Evolutionary conservation across 2,113 vertebrate genomes (phyloP).

Genomic region (Capricornis sumatraensis): DNA sequence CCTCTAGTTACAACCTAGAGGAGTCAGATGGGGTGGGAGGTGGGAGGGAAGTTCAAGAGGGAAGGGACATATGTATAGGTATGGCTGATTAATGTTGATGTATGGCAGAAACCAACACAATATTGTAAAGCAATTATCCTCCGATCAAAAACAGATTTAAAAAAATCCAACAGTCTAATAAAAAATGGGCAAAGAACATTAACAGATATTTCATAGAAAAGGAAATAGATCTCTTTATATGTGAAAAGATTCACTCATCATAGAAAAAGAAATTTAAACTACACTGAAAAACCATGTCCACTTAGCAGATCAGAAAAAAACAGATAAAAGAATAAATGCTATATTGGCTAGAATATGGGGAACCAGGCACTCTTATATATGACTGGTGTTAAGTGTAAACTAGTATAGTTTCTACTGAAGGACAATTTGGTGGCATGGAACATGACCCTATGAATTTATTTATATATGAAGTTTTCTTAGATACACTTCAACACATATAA

Average conservation of each 20-base stretch:
- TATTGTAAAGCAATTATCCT: neutral
- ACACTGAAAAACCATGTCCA: neutral
- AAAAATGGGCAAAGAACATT: neutral
- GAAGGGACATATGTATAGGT: neutral
- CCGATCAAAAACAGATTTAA: neutral
- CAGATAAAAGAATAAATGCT: neutral
- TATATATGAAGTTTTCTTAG: neutral
- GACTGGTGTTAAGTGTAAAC: neutral
- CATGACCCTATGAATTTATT: neutral
- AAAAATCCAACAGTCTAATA: neutral
- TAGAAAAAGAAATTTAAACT: conserved; percentile 16
- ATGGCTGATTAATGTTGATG: neutral
- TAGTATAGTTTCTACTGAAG: neutral
- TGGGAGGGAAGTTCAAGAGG: neutral
- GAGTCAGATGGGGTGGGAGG: neutral
- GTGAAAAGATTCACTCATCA: neutral
- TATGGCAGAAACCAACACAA: neutral
- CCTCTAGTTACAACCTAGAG: neutral
- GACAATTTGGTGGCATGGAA: neutral
- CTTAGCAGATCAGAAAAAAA: neutral
- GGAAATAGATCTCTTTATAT: neutral
- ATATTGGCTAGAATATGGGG: neutral
- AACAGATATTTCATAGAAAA: neutral
- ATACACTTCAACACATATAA: neutral
- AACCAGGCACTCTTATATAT: neutral